These are phyloP conservation scores for Anabas testudineus DNA, from an alignment of 2,797 vertebrate species.

Conservation along the genomic window DNA sequence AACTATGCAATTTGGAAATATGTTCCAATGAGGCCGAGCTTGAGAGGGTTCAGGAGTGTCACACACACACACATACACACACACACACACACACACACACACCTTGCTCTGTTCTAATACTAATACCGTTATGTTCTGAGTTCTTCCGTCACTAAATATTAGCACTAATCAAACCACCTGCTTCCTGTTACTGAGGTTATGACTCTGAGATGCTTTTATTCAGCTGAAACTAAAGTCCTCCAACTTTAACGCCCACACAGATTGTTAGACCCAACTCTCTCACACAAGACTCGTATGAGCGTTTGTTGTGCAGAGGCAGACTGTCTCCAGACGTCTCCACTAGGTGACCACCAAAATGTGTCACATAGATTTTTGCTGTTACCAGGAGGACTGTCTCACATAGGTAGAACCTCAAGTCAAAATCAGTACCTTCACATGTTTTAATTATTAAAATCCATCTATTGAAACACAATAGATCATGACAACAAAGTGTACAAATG, in stretches of 20 bases:
- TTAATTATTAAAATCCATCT: conserved; percentile 89
- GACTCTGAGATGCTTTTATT: neutral
- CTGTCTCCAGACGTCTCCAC: no score
- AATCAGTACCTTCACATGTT: conserved; percentile 78
- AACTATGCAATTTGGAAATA: conserved; percentile 52
- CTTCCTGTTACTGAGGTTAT: neutral
- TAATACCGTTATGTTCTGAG: conserved; percentile 1
- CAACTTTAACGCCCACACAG: no score
- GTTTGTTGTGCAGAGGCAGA: no score
- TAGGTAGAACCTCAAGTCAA: conserved; percentile 30
- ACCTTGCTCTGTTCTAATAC: neutral
- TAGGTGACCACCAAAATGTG: no score
- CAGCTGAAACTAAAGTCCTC: neutral
- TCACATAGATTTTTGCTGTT: no score
- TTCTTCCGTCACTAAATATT: neutral
- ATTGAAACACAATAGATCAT: conserved; percentile 89
- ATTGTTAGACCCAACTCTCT: no score
- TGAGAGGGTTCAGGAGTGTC: conserved; percentile 17
- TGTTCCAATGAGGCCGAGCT: conserved; percentile 8
- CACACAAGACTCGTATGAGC: no score
- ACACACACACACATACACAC: neutral
- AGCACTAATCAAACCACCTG: neutral
- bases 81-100: neutral
- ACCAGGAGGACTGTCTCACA: neutral
- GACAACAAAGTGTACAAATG: conserved; percentile 89